Conservation (phyloP, 2,797 vertebrate species). For the Mionectes olivaceus region DNA sequence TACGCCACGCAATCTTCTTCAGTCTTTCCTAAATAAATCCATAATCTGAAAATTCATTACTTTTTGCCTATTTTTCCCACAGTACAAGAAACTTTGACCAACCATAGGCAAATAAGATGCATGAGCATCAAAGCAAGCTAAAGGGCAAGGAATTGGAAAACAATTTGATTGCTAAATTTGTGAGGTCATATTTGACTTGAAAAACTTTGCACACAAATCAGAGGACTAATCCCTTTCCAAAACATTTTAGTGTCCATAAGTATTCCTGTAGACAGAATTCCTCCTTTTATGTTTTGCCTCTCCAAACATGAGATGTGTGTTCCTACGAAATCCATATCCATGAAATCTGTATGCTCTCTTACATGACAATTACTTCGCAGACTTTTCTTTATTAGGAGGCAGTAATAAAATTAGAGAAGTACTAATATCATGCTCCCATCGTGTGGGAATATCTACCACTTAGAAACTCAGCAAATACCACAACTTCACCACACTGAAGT, state of each 20-base stretch:
- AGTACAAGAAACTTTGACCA: not conserved
- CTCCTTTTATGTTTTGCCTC: not conserved
- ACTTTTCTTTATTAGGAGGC: not conserved
- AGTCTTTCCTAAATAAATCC: conserved; percentile 2
- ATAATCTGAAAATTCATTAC: conserved; percentile 7
- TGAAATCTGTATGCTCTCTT: not conserved
- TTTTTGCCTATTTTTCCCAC: not conserved
- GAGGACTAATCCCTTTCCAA: not conserved
- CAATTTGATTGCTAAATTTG: not conserved
- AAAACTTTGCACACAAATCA: not conserved
- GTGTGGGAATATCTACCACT: not conserved
- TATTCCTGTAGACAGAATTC: not conserved
- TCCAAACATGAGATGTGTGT: not conserved
- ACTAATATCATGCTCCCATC: not conserved
- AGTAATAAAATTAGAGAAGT: not conserved
- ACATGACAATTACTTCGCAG: not conserved
- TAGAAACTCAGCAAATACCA: not conserved
- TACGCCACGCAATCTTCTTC: not conserved
- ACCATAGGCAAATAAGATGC: not conserved
- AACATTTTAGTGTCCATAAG: not conserved
- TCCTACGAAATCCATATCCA: not conserved
- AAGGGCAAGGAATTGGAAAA: not conserved
- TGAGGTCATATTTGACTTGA: not conserved
- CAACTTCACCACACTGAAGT: fast-evolving
- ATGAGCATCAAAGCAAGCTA: not conserved